These are phyloP conservation scores for Probaryconus sp. DNA, from an alignment of 1,140 invertebrate species.

Conservation along the genomic window DNA sequence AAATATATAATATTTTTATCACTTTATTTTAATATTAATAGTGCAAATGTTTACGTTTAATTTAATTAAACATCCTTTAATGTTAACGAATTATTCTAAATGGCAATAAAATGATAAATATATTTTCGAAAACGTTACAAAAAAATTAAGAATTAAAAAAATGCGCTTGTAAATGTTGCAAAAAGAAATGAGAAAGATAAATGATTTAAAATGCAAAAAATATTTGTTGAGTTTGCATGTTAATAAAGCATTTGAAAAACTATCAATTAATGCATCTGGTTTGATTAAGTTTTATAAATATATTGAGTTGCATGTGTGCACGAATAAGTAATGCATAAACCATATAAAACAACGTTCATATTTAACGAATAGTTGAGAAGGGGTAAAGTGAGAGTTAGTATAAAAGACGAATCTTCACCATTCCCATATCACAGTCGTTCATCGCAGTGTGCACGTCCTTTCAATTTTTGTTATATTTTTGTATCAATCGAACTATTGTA, in stretches of 20 bases:
- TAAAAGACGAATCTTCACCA: slow-evolving; percentile 78
- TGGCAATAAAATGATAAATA: no score
- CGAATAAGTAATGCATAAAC: slow-evolving; percentile 62
- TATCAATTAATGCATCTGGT: slow-evolving; percentile 32
- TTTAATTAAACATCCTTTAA: no score
- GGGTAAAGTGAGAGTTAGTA: slow-evolving; percentile 78
- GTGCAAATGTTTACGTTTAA: no score
- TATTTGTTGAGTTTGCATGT: slow-evolving; percentile 12
- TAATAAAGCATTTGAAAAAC: slow-evolving; percentile 20
- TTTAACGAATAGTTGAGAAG: slow-evolving; percentile 68
- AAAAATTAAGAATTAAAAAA: no score
- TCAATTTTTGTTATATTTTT: slow-evolving; percentile 54
- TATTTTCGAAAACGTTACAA: no score
- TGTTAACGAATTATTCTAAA: no score
- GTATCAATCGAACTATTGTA: slow-evolving; percentile 41
- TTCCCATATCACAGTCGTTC: slow-evolving; percentile 72
- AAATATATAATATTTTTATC: no score
- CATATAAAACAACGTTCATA: slow-evolving; percentile 66
- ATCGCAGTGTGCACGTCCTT: slow-evolving; percentile 62
- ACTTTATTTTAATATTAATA: no score
- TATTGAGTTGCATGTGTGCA: slow-evolving; percentile 45
- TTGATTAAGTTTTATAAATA: slow-evolving; percentile 44
- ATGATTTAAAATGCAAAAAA: slow-evolving; percentile 4
- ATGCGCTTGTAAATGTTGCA: no score
- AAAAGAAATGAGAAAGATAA: no score